phyloP scores from a whole-genome alignment of 2,113 vertebrate species.

The Lycaon pictus region DNA sequence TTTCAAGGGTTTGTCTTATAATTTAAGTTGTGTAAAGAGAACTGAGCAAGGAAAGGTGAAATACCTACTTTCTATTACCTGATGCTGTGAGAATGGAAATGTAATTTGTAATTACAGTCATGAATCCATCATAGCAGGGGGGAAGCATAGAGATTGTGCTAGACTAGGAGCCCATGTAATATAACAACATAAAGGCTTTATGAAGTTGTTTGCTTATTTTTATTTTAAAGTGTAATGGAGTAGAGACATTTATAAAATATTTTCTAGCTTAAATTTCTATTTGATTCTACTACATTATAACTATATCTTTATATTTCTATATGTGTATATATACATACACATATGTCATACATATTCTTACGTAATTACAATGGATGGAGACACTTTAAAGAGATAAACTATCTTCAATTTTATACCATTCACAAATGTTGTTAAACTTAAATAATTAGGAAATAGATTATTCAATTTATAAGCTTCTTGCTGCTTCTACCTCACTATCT shows the following conservation, averaged over 20 bases:
- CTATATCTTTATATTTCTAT: background rate
- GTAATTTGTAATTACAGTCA: background rate
- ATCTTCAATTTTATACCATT: conserved; percentile 4
- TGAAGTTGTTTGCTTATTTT: conserved; percentile 2
- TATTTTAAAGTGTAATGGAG: background rate
- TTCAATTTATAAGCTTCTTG: background rate
- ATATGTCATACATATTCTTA: background rate
- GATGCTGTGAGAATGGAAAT: background rate
- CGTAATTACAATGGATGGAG: background rate
- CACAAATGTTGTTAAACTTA: background rate
- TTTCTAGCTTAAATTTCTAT: conserved; percentile 33
- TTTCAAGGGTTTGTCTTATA: background rate
- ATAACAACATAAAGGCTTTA: background rate
- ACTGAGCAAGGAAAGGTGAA: background rate
- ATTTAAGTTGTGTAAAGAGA: background rate
- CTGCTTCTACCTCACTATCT: background rate
- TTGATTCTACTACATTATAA: background rate
- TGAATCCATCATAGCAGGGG: background rate
- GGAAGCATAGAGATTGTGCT: background rate
- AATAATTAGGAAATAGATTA: background rate
- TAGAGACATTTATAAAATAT: background rate
- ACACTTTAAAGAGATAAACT: background rate
- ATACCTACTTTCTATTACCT: background rate
- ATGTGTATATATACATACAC: background rate
- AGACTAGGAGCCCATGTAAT: background rate